phyloP scores from a whole-genome alignment of 2,797 vertebrate genomes.

The Sebastes taczanowskii region DNA sequence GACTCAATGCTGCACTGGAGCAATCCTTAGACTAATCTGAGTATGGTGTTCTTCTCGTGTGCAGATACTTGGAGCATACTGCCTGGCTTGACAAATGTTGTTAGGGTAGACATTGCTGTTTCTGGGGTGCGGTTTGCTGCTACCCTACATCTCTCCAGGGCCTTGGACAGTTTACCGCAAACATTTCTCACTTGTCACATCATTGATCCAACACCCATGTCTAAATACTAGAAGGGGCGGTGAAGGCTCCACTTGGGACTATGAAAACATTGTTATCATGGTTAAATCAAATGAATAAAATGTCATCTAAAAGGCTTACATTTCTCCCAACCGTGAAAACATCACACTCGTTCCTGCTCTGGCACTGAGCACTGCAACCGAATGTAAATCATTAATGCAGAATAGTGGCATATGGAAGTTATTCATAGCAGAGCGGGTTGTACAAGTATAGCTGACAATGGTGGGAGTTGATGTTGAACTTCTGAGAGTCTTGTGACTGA shows the following conservation, averaged over 20 bases:
- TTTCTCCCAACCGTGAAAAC: background rate
- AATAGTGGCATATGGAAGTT: conserved; percentile 8
- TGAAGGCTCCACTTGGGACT: background rate
- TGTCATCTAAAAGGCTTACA: background rate
- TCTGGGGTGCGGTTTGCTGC: too few species aligned
- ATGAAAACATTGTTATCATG: background rate
- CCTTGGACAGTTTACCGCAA: too few species aligned
- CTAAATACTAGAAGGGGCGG: background rate
- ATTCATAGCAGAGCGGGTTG: background rate
- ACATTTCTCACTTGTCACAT: background rate
- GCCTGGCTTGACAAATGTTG: too few species aligned
- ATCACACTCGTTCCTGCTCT: background rate
- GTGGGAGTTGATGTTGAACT: background rate
- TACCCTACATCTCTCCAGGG: too few species aligned
- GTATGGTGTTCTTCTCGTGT: too few species aligned
- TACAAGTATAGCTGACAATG: background rate
- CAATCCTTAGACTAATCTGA: too few species aligned
- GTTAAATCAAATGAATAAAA: background rate
- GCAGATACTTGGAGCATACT: too few species aligned
- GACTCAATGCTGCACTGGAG: too few species aligned
- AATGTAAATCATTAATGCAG: conserved; percentile 30
- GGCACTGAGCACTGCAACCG: background rate
- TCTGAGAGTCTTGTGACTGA: background rate
- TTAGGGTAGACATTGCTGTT: too few species aligned
- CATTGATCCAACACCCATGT: background rate